phyloP scores from a whole-genome alignment of 2,888 invertebrate species.

The Mermis nigrescens region DNA sequence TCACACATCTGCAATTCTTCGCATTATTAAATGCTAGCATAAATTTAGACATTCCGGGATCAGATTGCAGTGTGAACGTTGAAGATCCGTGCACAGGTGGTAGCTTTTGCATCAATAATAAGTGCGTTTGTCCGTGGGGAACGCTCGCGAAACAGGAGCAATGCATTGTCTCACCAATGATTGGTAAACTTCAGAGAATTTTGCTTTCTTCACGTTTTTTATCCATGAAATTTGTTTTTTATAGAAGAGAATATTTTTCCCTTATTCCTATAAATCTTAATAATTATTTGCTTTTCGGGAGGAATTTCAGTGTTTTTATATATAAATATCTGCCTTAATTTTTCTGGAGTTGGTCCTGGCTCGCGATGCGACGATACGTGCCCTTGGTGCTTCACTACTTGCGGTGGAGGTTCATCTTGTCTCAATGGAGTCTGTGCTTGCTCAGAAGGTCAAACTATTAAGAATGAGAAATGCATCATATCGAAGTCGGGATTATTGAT shows the following conservation, averaged over 20 bases:
- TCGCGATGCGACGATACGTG: constrained; percentile 2
- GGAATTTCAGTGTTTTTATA: too few species aligned
- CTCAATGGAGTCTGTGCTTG: constrained; percentile 21
- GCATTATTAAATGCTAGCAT: too few species aligned
- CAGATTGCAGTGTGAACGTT: constrained; percentile 1
- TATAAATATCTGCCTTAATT: too few species aligned
- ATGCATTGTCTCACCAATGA: background rate
- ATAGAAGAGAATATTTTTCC: background rate
- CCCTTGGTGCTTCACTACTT: constrained; percentile 11
- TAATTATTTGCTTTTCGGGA: constrained; percentile 9
- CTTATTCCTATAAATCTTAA: background rate
- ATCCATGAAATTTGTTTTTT: too few species aligned
- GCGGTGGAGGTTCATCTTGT: constrained; percentile 22
- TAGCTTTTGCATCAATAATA: constrained; percentile 3
- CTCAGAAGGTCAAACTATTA: constrained; percentile 13
- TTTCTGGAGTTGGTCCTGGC: constrained; percentile 12
- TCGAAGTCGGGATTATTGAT: background rate
- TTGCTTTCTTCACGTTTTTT: too few species aligned
- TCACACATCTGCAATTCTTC: too few species aligned
- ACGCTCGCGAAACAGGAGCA: background rate
- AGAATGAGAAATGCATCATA: constrained; percentile 10
- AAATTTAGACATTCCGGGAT: constrained; percentile 11
- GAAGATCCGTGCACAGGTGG: constrained; percentile 7
- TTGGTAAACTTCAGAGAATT: too few species aligned
- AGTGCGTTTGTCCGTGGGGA: constrained; percentile 12